Evolutionary conservation across 2,888 invertebrate genomes (phyloP), one percentile per base, ranked within the genome.

Genomic region (Synanthedon myopaeformis): DNA sequence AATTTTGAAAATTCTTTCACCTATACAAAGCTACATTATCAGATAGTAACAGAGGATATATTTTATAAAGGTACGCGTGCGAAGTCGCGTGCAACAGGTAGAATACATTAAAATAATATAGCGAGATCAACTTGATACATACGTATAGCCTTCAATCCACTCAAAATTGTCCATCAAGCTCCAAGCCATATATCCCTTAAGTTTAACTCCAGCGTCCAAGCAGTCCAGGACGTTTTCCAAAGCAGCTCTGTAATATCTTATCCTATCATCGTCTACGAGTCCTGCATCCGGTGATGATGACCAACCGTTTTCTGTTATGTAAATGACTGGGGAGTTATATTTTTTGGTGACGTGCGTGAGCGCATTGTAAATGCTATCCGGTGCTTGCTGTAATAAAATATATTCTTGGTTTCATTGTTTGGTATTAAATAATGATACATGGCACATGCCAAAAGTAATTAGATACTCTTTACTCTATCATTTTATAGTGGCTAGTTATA

Each of bases 291-390:
- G 10, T 8, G 52, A 41, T 10, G 52, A 49, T 17, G 89, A 84
- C 76, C 82, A 88, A 5, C 91, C 92, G 56, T 90, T 92, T 65
- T 92, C 92, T 0, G 90, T 90, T 41, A 92, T 77, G 58, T 89
- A 89, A 58, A 92, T 79, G 41, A 80, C 63, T 0, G 89, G 88
- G 62, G 89, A 81, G 17, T 85, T 82, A 65, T 90, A 90, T 54
- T 75, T 80, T 2, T 70, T 61, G 13, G n/a, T 28, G n/a, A 51
- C 17, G 10, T 51, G 10, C 10, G n/a, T 41, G 6, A 51, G 19
- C 2, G 89, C 61, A 54, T 90, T 88, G 58, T 80, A 74, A 41
- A 92, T 77, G 17, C 91, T 91, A 77, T 89, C 82, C 0, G 92
- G 91, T 11, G 89, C 84, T 23, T 83, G 74, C 89, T 87, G 69